Percentiles rank a stretch among this genome's conserved stretches.
Conservation (phyloP, 2,113 vertebrate genomes). For the Craseonycteris thonglongyai region DNA sequence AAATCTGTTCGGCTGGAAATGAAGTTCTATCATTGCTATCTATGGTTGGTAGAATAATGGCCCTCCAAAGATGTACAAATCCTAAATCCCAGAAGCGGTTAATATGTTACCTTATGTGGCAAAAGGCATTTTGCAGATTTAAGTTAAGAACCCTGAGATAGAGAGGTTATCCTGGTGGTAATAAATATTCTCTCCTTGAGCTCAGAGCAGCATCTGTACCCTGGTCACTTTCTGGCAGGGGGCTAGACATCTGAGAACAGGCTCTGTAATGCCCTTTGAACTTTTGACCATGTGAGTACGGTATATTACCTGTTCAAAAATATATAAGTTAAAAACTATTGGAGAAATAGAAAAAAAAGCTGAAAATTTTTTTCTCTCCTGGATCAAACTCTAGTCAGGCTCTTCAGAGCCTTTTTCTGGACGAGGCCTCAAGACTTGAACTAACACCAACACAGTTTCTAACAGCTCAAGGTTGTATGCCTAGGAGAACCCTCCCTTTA, state of each 20-base stretch:
- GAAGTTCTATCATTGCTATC: not conserved
- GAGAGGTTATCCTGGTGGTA: not conserved
- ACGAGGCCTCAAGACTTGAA: not conserved
- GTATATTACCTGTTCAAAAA: no score
- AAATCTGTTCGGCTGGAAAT: not conserved
- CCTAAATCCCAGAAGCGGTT: not conserved
- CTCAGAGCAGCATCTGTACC: no score
- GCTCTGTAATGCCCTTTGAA: no score
- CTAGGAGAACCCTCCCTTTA: not conserved
- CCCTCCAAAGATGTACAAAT: not conserved
- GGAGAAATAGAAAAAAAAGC: no score
- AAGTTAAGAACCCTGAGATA: not conserved
- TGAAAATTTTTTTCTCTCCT: not conserved
- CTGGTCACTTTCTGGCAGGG: no score
- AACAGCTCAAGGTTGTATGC: not conserved
- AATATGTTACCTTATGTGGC: not conserved
- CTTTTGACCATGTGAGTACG: no score
- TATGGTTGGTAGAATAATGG: not conserved
- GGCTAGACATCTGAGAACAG: no score
- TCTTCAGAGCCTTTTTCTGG: not conserved
- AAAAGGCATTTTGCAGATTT: not conserved
- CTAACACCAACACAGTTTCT: not conserved
- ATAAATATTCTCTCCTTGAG: not conserved
- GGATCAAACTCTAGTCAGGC: not conserved
- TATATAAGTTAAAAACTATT: no score